phyloP scores from a whole-genome alignment of 2,888 invertebrate genomes.

The Erebia ligea region DNA sequence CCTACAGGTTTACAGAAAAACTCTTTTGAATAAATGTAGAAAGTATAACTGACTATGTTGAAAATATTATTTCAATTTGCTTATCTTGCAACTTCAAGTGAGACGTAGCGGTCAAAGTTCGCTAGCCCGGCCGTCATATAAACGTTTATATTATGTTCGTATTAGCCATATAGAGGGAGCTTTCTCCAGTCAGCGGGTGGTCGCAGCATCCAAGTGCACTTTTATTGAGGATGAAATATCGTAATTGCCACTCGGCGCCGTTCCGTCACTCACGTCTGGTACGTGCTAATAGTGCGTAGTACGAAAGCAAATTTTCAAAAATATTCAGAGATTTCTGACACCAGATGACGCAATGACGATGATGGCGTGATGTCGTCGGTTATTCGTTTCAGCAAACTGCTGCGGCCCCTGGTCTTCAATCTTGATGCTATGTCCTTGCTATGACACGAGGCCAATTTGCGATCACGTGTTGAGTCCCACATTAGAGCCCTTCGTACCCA shows the following conservation, averaged over 20 bases:
- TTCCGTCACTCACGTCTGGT: conserved; percentile 71
- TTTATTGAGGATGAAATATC: conserved; percentile 79
- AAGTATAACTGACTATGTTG: too few species aligned
- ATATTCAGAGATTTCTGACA: not conserved
- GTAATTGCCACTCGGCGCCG: conserved; percentile 74
- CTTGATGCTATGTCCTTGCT: too few species aligned
- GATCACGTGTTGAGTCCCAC: too few species aligned
- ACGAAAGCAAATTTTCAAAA: not conserved
- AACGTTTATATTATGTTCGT: conserved; percentile 74
- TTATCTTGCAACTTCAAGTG: not conserved
- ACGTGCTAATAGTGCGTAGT: conserved; percentile 61
- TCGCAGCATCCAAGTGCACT: conserved; percentile 76
- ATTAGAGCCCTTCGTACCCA: too few species aligned
- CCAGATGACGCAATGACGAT: too few species aligned
- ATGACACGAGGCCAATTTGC: too few species aligned
- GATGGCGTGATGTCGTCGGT: too few species aligned
- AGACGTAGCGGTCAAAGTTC: conserved; percentile 4
- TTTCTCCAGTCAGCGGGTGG: conserved; percentile 56
- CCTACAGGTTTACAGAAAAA: too few species aligned
- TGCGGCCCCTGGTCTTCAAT: too few species aligned
- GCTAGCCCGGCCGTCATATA: conserved; percentile 53
- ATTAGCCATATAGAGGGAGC: conserved; percentile 78
- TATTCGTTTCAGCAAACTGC: too few species aligned
- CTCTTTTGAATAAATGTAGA: too few species aligned
- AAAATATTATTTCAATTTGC: not conserved